phyloP scores from a whole-genome alignment of 2,113 vertebrate genomes.

The Riparia riparia region DNA sequence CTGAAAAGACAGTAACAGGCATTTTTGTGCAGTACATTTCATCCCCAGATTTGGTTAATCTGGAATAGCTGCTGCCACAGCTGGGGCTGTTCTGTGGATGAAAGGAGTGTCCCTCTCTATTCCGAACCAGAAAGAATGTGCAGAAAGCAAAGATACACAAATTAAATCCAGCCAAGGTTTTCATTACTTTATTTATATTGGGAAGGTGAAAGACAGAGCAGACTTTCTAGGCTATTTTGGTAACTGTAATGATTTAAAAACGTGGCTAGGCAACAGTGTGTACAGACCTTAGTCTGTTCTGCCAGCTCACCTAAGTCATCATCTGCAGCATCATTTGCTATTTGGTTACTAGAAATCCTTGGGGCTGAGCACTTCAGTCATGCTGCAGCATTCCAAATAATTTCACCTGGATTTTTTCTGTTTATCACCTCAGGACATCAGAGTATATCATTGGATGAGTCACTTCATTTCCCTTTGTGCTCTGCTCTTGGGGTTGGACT shows the following conservation, averaged over 20 bases:
- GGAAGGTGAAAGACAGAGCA: constrained; percentile 33
- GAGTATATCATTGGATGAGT: not conserved
- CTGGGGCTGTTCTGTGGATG: not conserved
- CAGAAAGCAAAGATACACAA: not conserved
- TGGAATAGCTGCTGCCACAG: not conserved
- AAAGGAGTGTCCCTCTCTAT: not conserved
- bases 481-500: not conserved
- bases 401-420: not conserved
- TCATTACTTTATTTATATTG: constrained; percentile 44
- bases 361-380: not conserved
- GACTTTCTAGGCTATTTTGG: constrained; percentile 22
- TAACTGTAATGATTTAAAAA: constrained; percentile 19
- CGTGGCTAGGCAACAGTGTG: not conserved
- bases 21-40: not conserved
- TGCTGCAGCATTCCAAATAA: not conserved
- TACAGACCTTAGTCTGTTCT: not conserved
- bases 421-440: not conserved
- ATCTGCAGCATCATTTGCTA: not conserved
- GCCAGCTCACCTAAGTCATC: constrained; percentile 21
- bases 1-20: not conserved
- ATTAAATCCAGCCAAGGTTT: not conserved
- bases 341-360: constrained; percentile 1
- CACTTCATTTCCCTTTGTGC: not conserved
- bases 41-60: not conserved
- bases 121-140: not conserved